Evolutionary conservation across 2,888 invertebrate genomes (phyloP), one percentile per base, ranked within the genome.

Genomic region (Ichneumoninae sp.): DNA sequence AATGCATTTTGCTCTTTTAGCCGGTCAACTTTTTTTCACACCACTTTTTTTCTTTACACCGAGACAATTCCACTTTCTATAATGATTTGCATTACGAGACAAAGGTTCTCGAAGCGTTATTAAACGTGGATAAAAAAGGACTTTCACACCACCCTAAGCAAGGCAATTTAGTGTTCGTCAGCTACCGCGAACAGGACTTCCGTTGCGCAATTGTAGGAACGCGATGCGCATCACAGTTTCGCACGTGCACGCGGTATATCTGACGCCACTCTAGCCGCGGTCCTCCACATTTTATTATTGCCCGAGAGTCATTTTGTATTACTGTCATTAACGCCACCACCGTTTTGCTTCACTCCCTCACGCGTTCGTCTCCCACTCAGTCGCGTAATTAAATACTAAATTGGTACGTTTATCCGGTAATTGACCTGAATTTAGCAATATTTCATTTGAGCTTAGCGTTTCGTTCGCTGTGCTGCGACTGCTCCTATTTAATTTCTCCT

Each of bases 401-500:
- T 91, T 91, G 90, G 88, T 87, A 89, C 89, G 87, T 88, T 87
- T 89, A 88, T 88, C 88, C 87, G 83, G 89, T 89, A 90, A 91
- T 90, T 91, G 90, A 87, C 88, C 91, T 88, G 90, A 92, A 91
- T 92, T 92, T 92, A 88, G 91, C 90, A 93, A 92, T 92, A 89
- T 91, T 91, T 91, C 90, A 92, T 92, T 91, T 90, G 87, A 83
- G 83, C 87, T 88, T 83, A 86, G 76, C 79, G 76, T 80, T 85
- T 85, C 73, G 85, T 85, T 85, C 63, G 60, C 60, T 44, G 10
- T 16, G n/a, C 19, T 33, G 33, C 52, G 44, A 66, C 70, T 85
- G 82, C 79, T 79, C 79, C 82, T 76, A 79, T 85, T 85, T 85
- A 79, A 26, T 79, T 66, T 82, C 78, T 75, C 78, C 16, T 30